These are phyloP conservation scores for Philhelius pedissequus DNA, from an alignment of 2,888 invertebrate species.

Conservation along the genomic window DNA sequence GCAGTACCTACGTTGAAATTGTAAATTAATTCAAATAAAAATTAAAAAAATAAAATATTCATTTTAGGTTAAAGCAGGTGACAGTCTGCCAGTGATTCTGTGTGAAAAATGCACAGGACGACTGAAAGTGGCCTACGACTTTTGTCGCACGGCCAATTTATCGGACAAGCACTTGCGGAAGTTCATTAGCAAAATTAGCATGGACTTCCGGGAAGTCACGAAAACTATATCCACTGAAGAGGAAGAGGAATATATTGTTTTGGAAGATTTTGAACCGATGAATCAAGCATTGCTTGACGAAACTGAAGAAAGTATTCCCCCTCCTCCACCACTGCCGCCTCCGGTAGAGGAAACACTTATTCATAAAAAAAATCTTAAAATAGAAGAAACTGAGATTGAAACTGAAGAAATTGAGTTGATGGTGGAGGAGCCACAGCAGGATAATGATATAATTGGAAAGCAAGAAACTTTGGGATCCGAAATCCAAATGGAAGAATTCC, in stretches of 20 bases:
- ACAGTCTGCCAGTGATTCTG: slow-evolving; percentile 72
- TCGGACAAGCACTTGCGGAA: slow-evolving; percentile 72
- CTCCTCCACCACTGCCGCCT: background rate
- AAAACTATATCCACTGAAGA: slow-evolving; percentile 52
- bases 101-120: slow-evolving; percentile 72
- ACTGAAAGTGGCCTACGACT: slow-evolving; percentile 72
- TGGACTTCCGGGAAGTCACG: slow-evolving; percentile 73
- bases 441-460: slow-evolving; percentile 3
- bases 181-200: slow-evolving; percentile 72
- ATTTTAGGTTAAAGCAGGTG: slow-evolving; percentile 71
- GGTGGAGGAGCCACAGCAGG: slow-evolving; percentile 7
- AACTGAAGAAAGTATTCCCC: background rate
- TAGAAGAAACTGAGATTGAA: background rate
- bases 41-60: background rate
- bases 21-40: slow-evolving; percentile 26
- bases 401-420: slow-evolving; percentile 15
- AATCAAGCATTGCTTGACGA: slow-evolving; percentile 37
- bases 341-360: background rate
- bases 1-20: slow-evolving; percentile 42
- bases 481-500: slow-evolving; percentile 68
- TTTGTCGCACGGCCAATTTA: slow-evolving; percentile 71
- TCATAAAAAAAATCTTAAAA: background rate
- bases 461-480: slow-evolving; percentile 32
- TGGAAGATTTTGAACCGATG: slow-evolving; percentile 66
- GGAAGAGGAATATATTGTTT: background rate